phyloP scores from a whole-genome alignment of 2,888 invertebrate species.

The Pherbina coryleti region DNA sequence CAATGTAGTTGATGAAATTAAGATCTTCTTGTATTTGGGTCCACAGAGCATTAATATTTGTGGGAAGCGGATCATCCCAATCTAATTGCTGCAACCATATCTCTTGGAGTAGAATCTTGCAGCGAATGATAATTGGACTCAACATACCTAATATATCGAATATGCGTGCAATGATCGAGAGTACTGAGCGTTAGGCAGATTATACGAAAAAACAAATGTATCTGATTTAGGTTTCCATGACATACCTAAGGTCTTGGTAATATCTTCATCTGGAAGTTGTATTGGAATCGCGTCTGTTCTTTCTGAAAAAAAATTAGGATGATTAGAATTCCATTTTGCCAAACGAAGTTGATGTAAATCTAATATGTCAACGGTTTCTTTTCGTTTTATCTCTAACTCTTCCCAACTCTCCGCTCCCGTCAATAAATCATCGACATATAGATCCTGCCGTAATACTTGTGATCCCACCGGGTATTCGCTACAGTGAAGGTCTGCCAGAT shows the following conservation, averaged over 20 bases:
- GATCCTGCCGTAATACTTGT: no score
- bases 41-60: no score
- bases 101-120: no score
- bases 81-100: not conserved
- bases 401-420: not conserved
- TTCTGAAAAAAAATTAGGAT: not conserved
- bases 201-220: constrained; percentile 33
- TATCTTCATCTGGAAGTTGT: not conserved
- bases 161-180: no score
- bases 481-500: not conserved
- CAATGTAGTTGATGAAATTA: not conserved
- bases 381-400: not conserved
- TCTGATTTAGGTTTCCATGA: constrained; percentile 22
- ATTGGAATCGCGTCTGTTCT: not conserved
- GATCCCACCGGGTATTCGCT: not conserved
- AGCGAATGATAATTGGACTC: no score
- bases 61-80: not conserved
- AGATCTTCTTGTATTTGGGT: no score
- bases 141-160: no score
- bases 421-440: not conserved
- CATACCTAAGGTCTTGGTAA: constrained; percentile 22
- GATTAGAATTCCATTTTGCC: constrained; percentile 27
- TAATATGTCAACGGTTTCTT: not conserved
- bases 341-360: not conserved
- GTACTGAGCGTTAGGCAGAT: constrained; percentile 16